phyloP scores from a whole-genome alignment of 2,888 invertebrate species.

The Drepana falcataria region DNA sequence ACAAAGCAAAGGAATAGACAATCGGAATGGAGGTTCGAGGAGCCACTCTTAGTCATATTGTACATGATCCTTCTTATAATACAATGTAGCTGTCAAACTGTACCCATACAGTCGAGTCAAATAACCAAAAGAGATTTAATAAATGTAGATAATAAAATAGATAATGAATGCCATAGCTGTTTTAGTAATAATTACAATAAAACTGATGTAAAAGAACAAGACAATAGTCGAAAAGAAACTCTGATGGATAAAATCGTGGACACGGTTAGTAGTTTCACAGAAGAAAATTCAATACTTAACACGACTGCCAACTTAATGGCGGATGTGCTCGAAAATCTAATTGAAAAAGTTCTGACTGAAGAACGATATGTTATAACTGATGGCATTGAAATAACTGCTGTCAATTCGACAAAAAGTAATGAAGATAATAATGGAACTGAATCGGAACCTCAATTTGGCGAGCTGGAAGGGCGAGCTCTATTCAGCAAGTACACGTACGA shows the following conservation, averaged over 20 bases:
- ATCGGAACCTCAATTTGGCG: constrained; percentile 11
- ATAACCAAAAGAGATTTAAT: constrained; percentile 56
- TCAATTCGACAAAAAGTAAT: constrained; percentile 15
- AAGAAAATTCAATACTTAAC: constrained; percentile 51
- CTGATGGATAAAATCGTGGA: constrained; percentile 48
- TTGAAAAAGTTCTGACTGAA: constrained; percentile 77
- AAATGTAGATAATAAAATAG: constrained; percentile 57
- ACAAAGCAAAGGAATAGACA: constrained; percentile 41
- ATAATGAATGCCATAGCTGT: constrained; percentile 71
- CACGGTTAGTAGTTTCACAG: constrained; percentile 44
- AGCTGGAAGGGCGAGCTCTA: constrained; percentile 48
- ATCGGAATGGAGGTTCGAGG: constrained; percentile 48
- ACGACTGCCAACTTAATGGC: constrained; percentile 62
- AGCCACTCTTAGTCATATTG: constrained; percentile 41
- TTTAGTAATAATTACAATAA: constrained; percentile 40
- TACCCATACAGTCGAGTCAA: constrained; percentile 42
- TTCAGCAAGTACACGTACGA: constrained; percentile 66
- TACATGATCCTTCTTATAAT: constrained; percentile 46
- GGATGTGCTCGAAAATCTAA: constrained; percentile 72
- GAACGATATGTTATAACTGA: constrained; percentile 79
- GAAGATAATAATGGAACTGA: constrained; percentile 8
- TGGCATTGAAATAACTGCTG: constrained; percentile 73
- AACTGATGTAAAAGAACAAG: constrained; percentile 18
- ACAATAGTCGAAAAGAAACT: constrained; percentile 15
- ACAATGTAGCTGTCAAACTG: constrained; percentile 46